Evolutionary conservation across 2,797 vertebrate species (phyloP).

Genomic region (Paedocypris micromegethes): DNA sequence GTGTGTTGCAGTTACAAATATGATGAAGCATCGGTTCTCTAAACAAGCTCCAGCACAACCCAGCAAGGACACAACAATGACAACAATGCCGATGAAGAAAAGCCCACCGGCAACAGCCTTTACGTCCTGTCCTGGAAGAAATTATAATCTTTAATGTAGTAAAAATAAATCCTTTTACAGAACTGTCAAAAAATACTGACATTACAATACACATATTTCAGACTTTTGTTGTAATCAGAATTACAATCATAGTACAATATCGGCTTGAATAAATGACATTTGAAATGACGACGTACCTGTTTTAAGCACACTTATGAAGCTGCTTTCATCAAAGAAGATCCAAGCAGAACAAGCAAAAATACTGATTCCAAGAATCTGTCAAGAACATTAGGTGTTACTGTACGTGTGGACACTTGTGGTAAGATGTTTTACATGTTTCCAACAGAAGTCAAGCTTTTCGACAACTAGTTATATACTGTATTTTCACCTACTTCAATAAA

Average conservation of each 20-base stretch:
- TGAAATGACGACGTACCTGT: constrained; percentile 51
- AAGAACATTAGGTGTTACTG: constrained; percentile 25
- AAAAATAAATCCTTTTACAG: background rate
- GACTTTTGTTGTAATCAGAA: too few species aligned
- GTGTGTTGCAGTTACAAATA: constrained; percentile 51
- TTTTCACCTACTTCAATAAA: background rate
- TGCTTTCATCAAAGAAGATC: constrained; percentile 59
- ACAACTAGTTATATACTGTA: background rate
- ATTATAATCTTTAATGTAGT: background rate
- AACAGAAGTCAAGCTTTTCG: background rate
- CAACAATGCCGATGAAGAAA: constrained; percentile 56
- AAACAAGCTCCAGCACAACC: constrained; percentile 49
- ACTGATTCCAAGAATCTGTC: constrained; percentile 60
- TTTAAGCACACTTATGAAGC: constrained; percentile 45
- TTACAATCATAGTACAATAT: too few species aligned
- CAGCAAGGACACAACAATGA: constrained; percentile 42
- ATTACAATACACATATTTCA: too few species aligned
- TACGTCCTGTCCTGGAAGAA: constrained; percentile 44
- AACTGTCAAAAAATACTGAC: too few species aligned
- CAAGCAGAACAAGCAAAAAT: constrained; percentile 54
- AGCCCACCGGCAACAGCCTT: constrained; percentile 52
- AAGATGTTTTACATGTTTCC: background rate
- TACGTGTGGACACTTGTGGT: constrained; percentile 5
- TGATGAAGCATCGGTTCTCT: constrained; percentile 49
- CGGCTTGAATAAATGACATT: background rate